Evolutionary conservation across 2,797 vertebrate species (phyloP).

Genomic region (Cryptoprocta ferox): DNA sequence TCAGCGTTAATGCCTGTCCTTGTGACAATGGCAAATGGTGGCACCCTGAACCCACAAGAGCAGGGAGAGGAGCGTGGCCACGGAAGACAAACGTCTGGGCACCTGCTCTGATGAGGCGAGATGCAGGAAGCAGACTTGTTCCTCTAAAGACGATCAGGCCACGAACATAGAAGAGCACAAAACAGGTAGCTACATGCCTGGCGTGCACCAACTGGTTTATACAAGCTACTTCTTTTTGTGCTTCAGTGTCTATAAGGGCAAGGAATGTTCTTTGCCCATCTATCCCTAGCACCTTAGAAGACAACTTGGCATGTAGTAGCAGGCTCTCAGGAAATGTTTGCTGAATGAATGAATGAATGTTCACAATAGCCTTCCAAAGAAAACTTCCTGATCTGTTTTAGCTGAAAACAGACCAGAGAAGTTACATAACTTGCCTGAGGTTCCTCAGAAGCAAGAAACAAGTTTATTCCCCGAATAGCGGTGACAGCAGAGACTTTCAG

Average conservation of each 20-base stretch:
- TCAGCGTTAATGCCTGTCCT: neutral
- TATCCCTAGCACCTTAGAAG: neutral
- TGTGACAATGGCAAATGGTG: neutral
- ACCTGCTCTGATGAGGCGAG: neutral
- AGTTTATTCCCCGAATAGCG: rapidly evolving
- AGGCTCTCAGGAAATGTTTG: neutral
- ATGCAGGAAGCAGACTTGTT: neutral
- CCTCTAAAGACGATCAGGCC: neutral
- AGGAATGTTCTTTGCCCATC: neutral
- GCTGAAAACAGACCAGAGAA: neutral
- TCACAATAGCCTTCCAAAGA: neutral
- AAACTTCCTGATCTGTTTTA: neutral
- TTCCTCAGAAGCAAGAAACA: neutral
- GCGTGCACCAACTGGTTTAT: rapidly evolving
- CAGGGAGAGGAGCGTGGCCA: neutral
- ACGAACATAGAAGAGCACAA: rapidly evolving
- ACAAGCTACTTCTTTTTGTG: neutral
- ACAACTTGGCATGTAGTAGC: neutral
- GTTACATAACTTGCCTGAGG: neutral
- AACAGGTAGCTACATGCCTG: rapidly evolving
- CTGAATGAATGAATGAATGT: neutral
- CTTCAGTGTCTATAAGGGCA: neutral
- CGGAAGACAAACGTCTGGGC: neutral
- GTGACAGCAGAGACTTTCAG: neutral
- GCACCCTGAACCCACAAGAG: neutral